Base-by-base conservation (phyloP, 2,113 vertebrate species). In the Ailuropoda melanoleuca region DNA sequence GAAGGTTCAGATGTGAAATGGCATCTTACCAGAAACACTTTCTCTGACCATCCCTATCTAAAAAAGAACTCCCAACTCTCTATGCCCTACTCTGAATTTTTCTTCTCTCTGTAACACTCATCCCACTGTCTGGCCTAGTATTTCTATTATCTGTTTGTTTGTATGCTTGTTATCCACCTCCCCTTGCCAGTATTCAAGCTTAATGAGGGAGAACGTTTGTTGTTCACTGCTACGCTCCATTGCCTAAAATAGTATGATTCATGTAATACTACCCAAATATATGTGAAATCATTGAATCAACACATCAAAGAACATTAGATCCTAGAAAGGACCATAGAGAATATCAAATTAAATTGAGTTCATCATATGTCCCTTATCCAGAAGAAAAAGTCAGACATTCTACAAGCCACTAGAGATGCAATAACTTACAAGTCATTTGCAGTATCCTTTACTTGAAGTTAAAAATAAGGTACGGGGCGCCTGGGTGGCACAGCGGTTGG, bases 391-490 rank as follows among this genome's bases (percentile, higher is more conserved):
- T 77, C 19, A 89, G n/a, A 15, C 29, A 46, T 92, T 94, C n/a
- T 75, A 50, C 8, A 29, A 62, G 56, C 15, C 43, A 85, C 43
- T 82, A 31, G 23, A 90, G 50, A 60, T 90, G 31, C 19, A 37
- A 43, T 92, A 43, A 83, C 6, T 23, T 46, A 48, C 10, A 37
- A 19, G 10, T 92, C 31, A 75, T 60, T 90, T 80, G 82, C 1
- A 26, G 29, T 50, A 83, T 4, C 19, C 4, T 72, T 94, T 60
- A 55, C 13, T 95, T 92, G 93, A 90, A 90, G 53, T 89, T 48
- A 93, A 97, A 95, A 92, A 68, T 58, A 88, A 37, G 8, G 34
- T 68, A n/a, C n/a, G n/a, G n/a, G n/a, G n/a, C n/a, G n/a, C n/a
- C n/a, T n/a, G n/a, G n/a, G n/a, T n/a, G n/a, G n/a, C n/a, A n/a